Conservation (phyloP, 2,888 invertebrate species). For the Limenitis camilla region DNA sequence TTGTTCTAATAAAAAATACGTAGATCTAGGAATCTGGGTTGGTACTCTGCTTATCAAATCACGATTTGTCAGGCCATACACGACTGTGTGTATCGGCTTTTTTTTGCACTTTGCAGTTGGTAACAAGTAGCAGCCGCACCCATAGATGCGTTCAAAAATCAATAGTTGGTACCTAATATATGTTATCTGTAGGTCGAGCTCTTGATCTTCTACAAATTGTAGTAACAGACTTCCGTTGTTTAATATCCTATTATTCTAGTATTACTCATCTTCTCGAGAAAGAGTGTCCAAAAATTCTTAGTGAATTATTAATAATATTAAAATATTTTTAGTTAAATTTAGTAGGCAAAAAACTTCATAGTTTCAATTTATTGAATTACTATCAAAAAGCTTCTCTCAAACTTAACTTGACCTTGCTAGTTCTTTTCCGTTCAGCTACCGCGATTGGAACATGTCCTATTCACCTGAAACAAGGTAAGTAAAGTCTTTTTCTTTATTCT, state of each 20-base stretch:
- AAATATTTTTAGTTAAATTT: constrained; percentile 38
- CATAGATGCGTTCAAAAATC: constrained; percentile 3
- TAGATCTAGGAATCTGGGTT: too few species aligned
- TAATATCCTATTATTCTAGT: constrained; percentile 48
- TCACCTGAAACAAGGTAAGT: constrained; percentile 87
- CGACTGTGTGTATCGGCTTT: too few species aligned
- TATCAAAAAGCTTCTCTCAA: constrained; percentile 54
- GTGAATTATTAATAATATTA: constrained; percentile 38
- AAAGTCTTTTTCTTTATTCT: constrained; percentile 45
- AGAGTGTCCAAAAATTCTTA: constrained; percentile 29
- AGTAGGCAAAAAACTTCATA: not conserved
- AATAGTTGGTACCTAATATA: constrained; percentile 1
- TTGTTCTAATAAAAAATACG: too few species aligned
- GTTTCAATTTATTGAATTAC: constrained; percentile 17
- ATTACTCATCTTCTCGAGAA: constrained; percentile 37
- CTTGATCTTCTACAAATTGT: constrained; percentile 25
- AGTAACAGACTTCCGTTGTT: constrained; percentile 55
- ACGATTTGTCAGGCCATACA: too few species aligned
- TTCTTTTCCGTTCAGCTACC: constrained; percentile 84
- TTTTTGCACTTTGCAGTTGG: too few species aligned
- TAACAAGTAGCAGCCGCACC: too few species aligned
- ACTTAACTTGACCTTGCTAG: constrained; percentile 75
- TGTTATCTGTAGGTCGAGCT: constrained; percentile 7
- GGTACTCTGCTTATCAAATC: too few species aligned
- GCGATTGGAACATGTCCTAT: constrained; percentile 89